Evolutionary conservation across 2,888 invertebrate genomes (phyloP).

Genomic region (Masnerella sp.): DNA sequence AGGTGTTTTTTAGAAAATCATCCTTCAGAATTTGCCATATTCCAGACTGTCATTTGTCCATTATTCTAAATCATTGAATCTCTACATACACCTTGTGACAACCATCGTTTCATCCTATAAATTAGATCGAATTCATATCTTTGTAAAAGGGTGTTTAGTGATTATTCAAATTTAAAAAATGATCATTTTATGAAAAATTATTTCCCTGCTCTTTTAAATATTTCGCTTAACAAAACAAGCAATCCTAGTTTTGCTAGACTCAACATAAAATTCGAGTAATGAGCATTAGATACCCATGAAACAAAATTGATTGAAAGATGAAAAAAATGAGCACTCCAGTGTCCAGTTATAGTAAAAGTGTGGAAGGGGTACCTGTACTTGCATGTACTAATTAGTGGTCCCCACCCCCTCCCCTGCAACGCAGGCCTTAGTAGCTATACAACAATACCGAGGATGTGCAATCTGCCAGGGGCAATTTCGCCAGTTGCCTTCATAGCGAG

Average conservation of each 20-base stretch:
- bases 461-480: conserved; percentile 77
- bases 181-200: no score
- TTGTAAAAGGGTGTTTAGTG: not conserved
- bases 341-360: conserved; percentile 58
- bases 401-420: conserved; percentile 75
- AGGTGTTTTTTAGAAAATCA: no score
- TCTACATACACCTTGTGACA: conserved; percentile 16
- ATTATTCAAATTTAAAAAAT: not conserved
- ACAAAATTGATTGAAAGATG: no score
- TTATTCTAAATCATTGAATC: no score
- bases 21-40: no score
- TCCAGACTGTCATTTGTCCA: no score
- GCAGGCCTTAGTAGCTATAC: conserved; percentile 78
- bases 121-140: not conserved
- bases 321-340: conserved; percentile 38
- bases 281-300: no score
- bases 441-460: conserved; percentile 78
- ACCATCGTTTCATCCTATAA: conserved; percentile 28
- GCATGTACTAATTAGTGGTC: conserved; percentile 76
- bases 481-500: conserved; percentile 76
- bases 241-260: no score
- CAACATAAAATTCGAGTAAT: no score
- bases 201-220: no score
- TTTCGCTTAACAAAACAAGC: no score
- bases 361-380: conserved; percentile 64